These are phyloP conservation scores for Callimorpha dominula DNA, from an alignment of 2,888 invertebrate genomes.

Conservation along the genomic window DNA sequence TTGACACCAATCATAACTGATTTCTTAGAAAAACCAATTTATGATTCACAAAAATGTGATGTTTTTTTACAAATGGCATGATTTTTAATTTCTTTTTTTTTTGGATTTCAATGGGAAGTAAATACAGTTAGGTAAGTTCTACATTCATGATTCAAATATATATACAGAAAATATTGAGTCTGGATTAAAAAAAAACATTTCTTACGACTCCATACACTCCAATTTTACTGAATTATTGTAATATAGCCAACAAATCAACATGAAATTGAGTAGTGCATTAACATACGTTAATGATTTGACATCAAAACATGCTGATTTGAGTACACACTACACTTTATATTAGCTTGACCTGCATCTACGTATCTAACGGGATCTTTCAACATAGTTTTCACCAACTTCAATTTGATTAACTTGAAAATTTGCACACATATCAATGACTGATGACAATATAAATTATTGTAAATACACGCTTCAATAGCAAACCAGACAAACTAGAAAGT, in stretches of 20 bases:
- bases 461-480: no score
- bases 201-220: conserved; percentile 20
- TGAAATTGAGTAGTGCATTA: not conserved
- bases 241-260: conserved; percentile 10
- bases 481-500: no score
- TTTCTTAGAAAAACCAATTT: not conserved
- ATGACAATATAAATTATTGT: no score
- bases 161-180: conserved; percentile 6
- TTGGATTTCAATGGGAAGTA: not conserved
- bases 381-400: no score
- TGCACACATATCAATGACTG: no score
- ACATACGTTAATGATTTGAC: not conserved
- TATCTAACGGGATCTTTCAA: no score
- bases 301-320: not conserved
- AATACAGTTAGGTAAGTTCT: not conserved
- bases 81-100: conserved; percentile 1
- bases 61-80: conserved; percentile 15
- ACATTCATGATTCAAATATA: conserved; percentile 14
- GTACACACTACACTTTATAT: not conserved
- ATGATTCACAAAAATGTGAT: conserved; percentile 2
- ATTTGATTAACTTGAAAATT: no score
- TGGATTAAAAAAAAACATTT: not conserved
- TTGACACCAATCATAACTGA: not conserved
- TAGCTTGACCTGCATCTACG: no score
- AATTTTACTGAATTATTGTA: not conserved